Percentiles rank a stretch among this genome's conserved stretches.
phyloP scores from a whole-genome alignment of 2,797 vertebrate species.

The Takifugu rubripes region DNA sequence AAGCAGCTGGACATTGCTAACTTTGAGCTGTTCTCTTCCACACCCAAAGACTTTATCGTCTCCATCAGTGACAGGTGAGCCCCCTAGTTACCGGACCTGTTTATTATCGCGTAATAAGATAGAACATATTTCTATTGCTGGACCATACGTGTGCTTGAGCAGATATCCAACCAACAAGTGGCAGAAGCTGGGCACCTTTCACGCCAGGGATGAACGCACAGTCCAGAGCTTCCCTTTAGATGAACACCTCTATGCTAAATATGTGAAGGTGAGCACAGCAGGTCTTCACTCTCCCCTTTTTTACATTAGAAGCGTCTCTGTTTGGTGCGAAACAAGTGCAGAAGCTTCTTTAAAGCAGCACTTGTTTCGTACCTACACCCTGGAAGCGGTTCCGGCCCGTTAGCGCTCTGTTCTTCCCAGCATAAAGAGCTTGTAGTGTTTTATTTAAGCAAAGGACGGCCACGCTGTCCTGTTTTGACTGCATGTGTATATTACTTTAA shows the following conservation, averaged over 20 bases:
- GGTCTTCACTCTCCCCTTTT: not conserved
- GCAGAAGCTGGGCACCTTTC: constrained; percentile 95
- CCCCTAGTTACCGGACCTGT: not conserved
- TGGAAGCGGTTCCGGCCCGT: too few relatives aligned
- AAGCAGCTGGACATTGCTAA: constrained; percentile 98
- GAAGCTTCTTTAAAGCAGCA: not conserved
- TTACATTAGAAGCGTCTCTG: not conserved
- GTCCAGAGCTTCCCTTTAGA: constrained; percentile 97
- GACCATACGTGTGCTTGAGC: constrained; percentile 19
- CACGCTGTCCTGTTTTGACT: constrained; percentile 33
- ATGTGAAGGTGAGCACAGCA: constrained; percentile 85
- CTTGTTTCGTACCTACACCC: too few relatives aligned
- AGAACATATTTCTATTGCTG: too few relatives aligned
- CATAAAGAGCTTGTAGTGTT: not conserved
- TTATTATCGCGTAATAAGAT: not conserved
- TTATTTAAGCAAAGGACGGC: constrained; percentile 8
- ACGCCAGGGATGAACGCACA: constrained; percentile 91
- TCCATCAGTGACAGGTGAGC: constrained; percentile 95
- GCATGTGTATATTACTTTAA: constrained; percentile 48
- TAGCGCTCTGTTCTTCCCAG: not conserved
- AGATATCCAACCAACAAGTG: constrained; percentile 98
- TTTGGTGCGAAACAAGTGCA: constrained; percentile 4
- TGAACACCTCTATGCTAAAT: constrained; percentile 98
- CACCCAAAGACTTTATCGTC: constrained; percentile 95
- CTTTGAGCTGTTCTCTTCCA: constrained; percentile 99